Conservation (phyloP, 1,140 invertebrate genomes). For the Daktulosphaira vitifoliae region DNA sequence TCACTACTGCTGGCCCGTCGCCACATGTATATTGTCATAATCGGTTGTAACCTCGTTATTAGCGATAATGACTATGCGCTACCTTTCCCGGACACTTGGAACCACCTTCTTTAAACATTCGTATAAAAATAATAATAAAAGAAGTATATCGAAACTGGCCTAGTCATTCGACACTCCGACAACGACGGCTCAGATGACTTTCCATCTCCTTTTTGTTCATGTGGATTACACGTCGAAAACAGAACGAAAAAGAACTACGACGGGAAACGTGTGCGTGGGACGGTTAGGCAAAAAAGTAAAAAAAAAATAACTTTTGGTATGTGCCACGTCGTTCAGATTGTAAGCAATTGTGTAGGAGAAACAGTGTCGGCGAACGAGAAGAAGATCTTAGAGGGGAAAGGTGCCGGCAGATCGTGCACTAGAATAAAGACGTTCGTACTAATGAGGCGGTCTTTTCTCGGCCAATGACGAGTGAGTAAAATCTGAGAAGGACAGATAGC, state of each 20-base stretch:
- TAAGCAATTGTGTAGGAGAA: neutral
- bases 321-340: neutral
- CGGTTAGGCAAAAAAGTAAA: neutral
- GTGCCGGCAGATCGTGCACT: conserved; percentile 1
- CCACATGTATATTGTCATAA: conserved; percentile 17
- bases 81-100: conserved; percentile 25
- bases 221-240: neutral
- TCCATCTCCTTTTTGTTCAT: too few relatives aligned
- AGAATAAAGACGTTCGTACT: conserved; percentile 6
- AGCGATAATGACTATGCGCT: conserved; percentile 29
- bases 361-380: neutral
- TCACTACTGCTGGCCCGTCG: neutral
- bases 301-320: conserved; percentile 19
- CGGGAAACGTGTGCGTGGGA: conserved; percentile 4
- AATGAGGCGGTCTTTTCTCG: conserved; percentile 26
- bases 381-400: too few relatives aligned
- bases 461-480: conserved; percentile 2
- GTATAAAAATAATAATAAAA: neutral
- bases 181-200: neutral
- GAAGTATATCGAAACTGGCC: conserved; percentile 20
- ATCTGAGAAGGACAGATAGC: neutral
- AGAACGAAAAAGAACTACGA: neutral
- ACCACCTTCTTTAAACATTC: conserved; percentile 31
- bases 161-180: conserved; percentile 28
- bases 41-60: conserved; percentile 21